Evolutionary conservation across 2,888 invertebrate species (phyloP), one percentile per base, ranked within the genome.

Genomic region (Nesidiocoris tenuis): DNA sequence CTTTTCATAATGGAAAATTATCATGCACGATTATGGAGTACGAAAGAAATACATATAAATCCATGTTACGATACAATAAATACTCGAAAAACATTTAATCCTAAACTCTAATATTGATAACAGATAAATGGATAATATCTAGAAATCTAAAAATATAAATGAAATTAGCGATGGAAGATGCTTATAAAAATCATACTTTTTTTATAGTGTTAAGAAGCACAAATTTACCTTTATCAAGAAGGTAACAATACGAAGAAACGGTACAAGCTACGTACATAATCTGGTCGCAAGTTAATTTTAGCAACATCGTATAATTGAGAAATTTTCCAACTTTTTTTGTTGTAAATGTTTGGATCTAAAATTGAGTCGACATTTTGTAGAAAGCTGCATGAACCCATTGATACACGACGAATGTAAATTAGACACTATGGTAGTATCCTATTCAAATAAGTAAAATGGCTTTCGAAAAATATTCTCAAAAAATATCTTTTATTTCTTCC

Each of bases 91-190:
- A 75, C 65, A 75, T 66, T 75, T 75, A 72, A 65, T 39, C 74
- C 66, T 75, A 75, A 66, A 75, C 74, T 75, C 65, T 75, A 75
- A 66, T 75, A 75, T 66, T 66, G 74, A 75, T 75, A 75, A 75
- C 74, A 75, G 66, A 75, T 75, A 25, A 39, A 75, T 72, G 65
- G 22, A 75, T 75, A 75, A 66, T 75, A 65, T 63, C 72, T 72
- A 72, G 39, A 72, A 39, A 21, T 72, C 72, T 72, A 72, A 72
- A 72, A 72, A 72, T 72, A 72, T 61, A 72, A 72, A 72, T 63
- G 72, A 72, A 61, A 72, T 72, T 63, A 72, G 63, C 72, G 61
- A 72, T 61, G 72, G 72, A 72, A 72, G 72, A 65, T 65, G 72
- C 39, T 74, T 74, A 74, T 66, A 74, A 65, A 65, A 64, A 64